phyloP scores from a whole-genome alignment of 2,888 invertebrate species.

The Prenolepis imparis region DNA sequence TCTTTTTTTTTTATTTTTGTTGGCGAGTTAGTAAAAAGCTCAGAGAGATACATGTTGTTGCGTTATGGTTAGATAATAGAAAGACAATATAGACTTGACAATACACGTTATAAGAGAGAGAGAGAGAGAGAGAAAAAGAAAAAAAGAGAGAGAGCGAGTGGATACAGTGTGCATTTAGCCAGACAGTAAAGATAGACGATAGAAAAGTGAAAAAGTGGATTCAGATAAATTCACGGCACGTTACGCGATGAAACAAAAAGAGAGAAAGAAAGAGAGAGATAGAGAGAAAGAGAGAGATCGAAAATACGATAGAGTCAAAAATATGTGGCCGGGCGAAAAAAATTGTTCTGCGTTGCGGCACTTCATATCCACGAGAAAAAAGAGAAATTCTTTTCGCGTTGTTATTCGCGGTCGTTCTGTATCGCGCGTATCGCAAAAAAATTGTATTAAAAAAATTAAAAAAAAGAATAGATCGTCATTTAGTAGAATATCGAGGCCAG shows the following conservation, averaged over 20 bases:
- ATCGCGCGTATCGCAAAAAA: not conserved
- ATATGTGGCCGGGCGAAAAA: slow-evolving; percentile 28
- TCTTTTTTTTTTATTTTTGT: slow-evolving; percentile 59
- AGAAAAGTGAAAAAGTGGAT: slow-evolving; percentile 53
- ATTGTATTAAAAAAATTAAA: slow-evolving; percentile 6
- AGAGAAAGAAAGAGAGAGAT: slow-evolving; percentile 9
- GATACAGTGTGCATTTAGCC: slow-evolving; percentile 46
- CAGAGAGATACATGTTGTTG: slow-evolving; percentile 70
- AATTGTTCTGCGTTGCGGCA: slow-evolving; percentile 63
- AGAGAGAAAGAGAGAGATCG: not conserved
- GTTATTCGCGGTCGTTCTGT: not conserved
- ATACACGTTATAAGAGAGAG: slow-evolving; percentile 37
- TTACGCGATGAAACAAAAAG: slow-evolving; percentile 19
- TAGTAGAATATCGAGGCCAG: slow-evolving; percentile 72
- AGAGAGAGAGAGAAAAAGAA: not conserved
- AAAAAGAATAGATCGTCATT: not conserved
- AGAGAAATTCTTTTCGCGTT: slow-evolving; percentile 33
- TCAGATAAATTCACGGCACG: slow-evolving; percentile 29
- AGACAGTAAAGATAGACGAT: slow-evolving; percentile 54
- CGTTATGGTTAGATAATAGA: slow-evolving; percentile 69
- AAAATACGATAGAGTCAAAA: slow-evolving; percentile 37
- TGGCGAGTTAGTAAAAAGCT: slow-evolving; percentile 81
- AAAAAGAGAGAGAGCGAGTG: slow-evolving; percentile 35
- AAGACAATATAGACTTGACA: slow-evolving; percentile 56
- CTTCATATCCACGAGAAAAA: slow-evolving; percentile 72